Evolutionary conservation across 2,888 invertebrate species (phyloP).

Genomic region (Ypsolopha scabrella): DNA sequence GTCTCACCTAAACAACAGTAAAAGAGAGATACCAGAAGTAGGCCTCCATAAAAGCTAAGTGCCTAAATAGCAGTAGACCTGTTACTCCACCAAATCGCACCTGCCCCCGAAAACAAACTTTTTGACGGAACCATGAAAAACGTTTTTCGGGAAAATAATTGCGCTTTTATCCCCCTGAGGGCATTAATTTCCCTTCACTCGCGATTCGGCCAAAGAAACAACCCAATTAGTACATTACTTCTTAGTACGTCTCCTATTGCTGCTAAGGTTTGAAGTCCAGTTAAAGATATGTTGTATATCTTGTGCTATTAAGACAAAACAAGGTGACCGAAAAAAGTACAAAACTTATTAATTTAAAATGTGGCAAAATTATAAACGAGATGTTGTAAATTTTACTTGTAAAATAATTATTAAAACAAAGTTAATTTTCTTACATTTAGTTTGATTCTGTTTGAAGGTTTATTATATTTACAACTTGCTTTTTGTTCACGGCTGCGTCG

Average conservation of each 20-base stretch:
- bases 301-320: too few relatives aligned
- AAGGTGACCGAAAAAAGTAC: too few relatives aligned
- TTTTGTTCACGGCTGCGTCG: too few relatives aligned
- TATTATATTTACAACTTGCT: too few relatives aligned
- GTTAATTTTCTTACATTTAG: too few relatives aligned
- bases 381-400: too few relatives aligned
- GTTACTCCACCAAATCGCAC: conserved; percentile 32
- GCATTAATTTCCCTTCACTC: conserved; percentile 59
- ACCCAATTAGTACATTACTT: conserved; percentile 27
- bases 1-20: too few relatives aligned
- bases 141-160: conserved; percentile 55
- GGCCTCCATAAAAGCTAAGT: conserved; percentile 20
- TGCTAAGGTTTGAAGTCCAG: neutral
- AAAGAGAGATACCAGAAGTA: conserved; percentile 9
- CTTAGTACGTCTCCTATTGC: conserved; percentile 30
- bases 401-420: too few relatives aligned
- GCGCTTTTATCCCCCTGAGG: conserved; percentile 48
- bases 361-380: too few relatives aligned
- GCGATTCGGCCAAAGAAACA: conserved; percentile 43
- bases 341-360: too few relatives aligned
- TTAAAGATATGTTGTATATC: too few relatives aligned
- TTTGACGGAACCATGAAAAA: conserved; percentile 44
- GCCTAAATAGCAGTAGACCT: conserved; percentile 10
- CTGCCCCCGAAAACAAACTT: conserved; percentile 52
- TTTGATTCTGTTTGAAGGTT: too few relatives aligned